These are phyloP conservation scores for Hoplodrina ambigua DNA, from an alignment of 2,888 invertebrate genomes.

Conservation along the genomic window DNA sequence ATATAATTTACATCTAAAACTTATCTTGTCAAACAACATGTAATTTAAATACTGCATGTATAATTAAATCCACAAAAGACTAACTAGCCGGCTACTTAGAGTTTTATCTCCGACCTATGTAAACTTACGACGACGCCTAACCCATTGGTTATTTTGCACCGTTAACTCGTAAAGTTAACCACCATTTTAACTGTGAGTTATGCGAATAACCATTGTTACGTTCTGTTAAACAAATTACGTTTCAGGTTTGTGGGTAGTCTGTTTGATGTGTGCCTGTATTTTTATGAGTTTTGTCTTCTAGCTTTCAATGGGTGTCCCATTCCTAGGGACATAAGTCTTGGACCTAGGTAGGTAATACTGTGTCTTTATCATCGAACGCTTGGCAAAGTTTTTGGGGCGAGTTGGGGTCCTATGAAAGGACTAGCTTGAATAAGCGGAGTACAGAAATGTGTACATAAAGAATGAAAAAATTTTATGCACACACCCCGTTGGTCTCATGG, in stretches of 20 bases:
- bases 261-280: not conserved
- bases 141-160: constrained; percentile 61
- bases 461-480: too few species aligned
- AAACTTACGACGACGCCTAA: constrained; percentile 63
- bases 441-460: too few species aligned
- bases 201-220: constrained; percentile 52
- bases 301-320: not conserved
- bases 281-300: constrained; percentile 5
- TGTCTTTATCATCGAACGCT: too few species aligned
- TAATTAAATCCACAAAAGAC: constrained; percentile 20
- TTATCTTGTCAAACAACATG: not conserved
- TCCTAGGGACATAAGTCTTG: too few species aligned
- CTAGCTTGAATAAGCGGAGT: not conserved
- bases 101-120: constrained; percentile 32
- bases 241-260: constrained; percentile 23
- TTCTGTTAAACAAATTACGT: constrained; percentile 37
- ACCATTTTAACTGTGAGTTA: constrained; percentile 66
- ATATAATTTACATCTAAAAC: not conserved
- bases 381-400: not conserved
- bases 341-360: not conserved
- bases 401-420: too few species aligned
- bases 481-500: too few species aligned
- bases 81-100: constrained; percentile 20
- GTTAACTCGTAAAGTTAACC: constrained; percentile 71
- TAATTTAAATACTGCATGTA: constrained; percentile 20